Evolutionary conservation across 30 jellyfish, hydroid and myxozoan genomes (phyloP), one percentile per base, ranked within the genome.

Genomic region (Rhopilema esculentum): DNA sequence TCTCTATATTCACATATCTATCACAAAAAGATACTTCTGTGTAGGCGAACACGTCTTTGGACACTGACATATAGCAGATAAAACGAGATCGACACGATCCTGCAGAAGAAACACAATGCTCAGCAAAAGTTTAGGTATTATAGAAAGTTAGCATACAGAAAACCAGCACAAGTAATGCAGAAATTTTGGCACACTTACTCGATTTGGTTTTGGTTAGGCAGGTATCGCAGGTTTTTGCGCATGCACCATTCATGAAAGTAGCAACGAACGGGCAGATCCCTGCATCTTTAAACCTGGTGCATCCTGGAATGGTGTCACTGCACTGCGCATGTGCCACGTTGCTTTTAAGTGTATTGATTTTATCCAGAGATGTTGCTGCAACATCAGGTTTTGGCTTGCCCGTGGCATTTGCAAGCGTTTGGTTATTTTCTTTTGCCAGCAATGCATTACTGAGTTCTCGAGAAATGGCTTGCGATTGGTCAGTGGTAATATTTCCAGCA

Each of bases 221-320:
- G 27, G 83, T 97, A 25, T 86, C 69, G 80, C 99, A 95, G 17
- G 97, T 95, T 68, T 95, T 95, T 4, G 96, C 89, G 68, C 99
- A 95, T 4, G 96, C 94, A 16, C 98, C 97, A 62, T 85, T 83
- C 99, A 95, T 95, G 69, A 95, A 95, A 9, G 97, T 76, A 8
- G 85, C 83, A 80, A 95, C 91, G 73, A 95, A 95, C 8, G 99
- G 99, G 75, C 99, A 95, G 8, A 95, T 89, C 1, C 99, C 99
- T 17, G 97, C 99, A 66, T 82, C 91, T 69, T 91, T 84, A 79
- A 95, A 91, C 65, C 94, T 72, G 8, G 30, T 83, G 48, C 99
- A 95, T 16, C 88, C 97, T 0, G 69, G 63, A 27, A 89, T 83
- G 0, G 89, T 74, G 71, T 95, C 99, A 40, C 69, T 84, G 82